These are phyloP conservation scores for Plagodis dolabraria DNA, from an alignment of 2,888 invertebrate genomes.

Conservation along the genomic window DNA sequence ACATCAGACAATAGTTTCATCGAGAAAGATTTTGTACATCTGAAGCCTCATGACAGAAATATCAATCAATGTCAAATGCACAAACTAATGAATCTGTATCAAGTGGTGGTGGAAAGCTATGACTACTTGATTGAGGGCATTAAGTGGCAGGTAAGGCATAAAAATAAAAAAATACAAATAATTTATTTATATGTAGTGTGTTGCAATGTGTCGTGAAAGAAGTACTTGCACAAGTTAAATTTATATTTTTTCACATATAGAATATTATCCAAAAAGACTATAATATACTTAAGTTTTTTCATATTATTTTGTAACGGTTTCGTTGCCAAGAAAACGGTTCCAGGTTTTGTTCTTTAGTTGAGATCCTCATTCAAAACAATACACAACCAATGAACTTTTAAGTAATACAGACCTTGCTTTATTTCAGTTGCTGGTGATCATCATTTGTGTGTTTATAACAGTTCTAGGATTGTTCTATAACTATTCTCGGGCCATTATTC, in stretches of 20 bases:
- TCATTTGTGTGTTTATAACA: conserved; percentile 53
- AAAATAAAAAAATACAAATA: too few species aligned
- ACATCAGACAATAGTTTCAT: conserved; percentile 37
- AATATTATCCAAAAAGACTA: too few species aligned
- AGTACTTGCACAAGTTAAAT: too few species aligned
- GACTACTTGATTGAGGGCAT: conserved; percentile 60
- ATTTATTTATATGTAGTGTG: too few species aligned
- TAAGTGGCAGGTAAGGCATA: conserved; percentile 64
- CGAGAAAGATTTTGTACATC: conserved; percentile 43
- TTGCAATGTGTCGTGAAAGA: too few species aligned
- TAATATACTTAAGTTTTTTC: too few species aligned
- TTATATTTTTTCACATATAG: too few species aligned
- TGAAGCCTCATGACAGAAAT: conserved; percentile 39
- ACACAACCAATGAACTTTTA: too few species aligned
- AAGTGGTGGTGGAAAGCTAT: conserved; percentile 56
- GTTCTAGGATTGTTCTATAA: conserved; percentile 53
- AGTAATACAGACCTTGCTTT: background rate
- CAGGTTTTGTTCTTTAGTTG: too few species aligned
- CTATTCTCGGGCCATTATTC: conserved; percentile 50
- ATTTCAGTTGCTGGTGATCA: conserved; percentile 60
- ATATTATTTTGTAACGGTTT: too few species aligned
- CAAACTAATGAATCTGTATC: conserved; percentile 61
- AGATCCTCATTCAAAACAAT: too few species aligned
- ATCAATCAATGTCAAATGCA: conserved; percentile 49
- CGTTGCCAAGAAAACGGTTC: too few species aligned